These are phyloP conservation scores for Copidosoma floridanum DNA, from an alignment of 1,140 invertebrate genomes.

Conservation along the genomic window DNA sequence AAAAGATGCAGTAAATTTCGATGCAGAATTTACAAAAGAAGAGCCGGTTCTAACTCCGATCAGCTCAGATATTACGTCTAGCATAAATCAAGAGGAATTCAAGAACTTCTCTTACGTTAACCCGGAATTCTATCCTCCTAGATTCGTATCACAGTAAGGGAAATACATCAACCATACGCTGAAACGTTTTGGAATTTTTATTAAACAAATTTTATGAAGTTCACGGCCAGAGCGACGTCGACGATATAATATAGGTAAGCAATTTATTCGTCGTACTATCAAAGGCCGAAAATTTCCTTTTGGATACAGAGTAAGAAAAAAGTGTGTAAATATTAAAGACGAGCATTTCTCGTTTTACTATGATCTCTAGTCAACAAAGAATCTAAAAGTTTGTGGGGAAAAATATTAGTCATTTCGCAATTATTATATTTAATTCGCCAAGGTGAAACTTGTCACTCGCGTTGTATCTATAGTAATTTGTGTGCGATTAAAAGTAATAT, in stretches of 20 bases:
- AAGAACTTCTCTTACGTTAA: slow-evolving; percentile 96
- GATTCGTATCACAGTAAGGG: slow-evolving; percentile 56
- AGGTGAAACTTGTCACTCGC: slow-evolving; percentile 16
- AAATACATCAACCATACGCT: slow-evolving; percentile 1
- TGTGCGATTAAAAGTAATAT: slow-evolving; percentile 10
- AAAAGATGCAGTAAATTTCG: slow-evolving; percentile 97
- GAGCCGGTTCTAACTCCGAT: slow-evolving; percentile 95
- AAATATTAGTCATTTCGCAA: slow-evolving; percentile 18
- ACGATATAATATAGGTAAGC: background rate
- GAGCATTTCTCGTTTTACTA: background rate
- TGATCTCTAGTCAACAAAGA: slow-evolving; percentile 29
- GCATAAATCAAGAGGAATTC: slow-evolving; percentile 98
- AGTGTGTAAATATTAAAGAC: slow-evolving; percentile 3
- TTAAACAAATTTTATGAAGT: slow-evolving; percentile 4
- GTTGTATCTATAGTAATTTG: slow-evolving; percentile 9
- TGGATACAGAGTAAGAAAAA: background rate
- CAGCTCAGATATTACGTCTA: slow-evolving; percentile 82
- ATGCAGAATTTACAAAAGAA: slow-evolving; percentile 98
- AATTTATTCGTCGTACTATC: slow-evolving; percentile 16
- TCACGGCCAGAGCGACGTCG: background rate
- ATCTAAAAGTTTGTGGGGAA: slow-evolving; percentile 1
- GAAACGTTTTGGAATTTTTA: slow-evolving; percentile 19
- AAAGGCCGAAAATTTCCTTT: slow-evolving; percentile 9
- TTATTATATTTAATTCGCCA: slow-evolving; percentile 8
- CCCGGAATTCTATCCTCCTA: slow-evolving; percentile 80